These are phyloP conservation scores for Rousettus leschenaultii DNA, from an alignment of 2,113 vertebrate genomes.

Conservation along the genomic window DNA sequence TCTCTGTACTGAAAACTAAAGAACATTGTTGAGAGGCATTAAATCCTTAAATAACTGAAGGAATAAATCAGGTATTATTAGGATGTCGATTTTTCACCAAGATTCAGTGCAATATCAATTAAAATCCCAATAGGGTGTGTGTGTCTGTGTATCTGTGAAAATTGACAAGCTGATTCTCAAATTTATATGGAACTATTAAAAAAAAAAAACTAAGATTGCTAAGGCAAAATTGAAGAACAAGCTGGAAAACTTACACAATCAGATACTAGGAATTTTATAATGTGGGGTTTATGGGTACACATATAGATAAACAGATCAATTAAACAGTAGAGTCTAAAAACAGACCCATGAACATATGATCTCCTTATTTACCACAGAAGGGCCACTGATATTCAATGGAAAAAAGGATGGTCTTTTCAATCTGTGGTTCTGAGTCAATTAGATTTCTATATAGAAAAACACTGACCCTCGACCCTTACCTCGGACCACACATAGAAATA, in stretches of 20 bases:
- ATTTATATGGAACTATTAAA: neutral
- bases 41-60: neutral
- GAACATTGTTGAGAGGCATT: neutral
- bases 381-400: neutral
- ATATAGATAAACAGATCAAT: neutral
- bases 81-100: neutral
- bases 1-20: neutral
- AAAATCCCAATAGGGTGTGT: neutral
- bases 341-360: neutral
- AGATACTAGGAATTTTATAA: neutral
- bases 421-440: neutral
- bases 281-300: neutral
- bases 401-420: neutral
- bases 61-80: neutral
- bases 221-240: neutral
- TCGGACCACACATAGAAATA: neutral
- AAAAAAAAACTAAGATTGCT: neutral
- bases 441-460: neutral
- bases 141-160: neutral
- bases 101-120: neutral
- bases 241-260: neutral
- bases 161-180: constrained; percentile 16
- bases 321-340: neutral
- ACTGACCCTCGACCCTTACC: neutral
- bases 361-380: neutral